These are phyloP conservation scores for Andrena fulva DNA, from an alignment of 2,888 invertebrate genomes.

Conservation along the genomic window DNA sequence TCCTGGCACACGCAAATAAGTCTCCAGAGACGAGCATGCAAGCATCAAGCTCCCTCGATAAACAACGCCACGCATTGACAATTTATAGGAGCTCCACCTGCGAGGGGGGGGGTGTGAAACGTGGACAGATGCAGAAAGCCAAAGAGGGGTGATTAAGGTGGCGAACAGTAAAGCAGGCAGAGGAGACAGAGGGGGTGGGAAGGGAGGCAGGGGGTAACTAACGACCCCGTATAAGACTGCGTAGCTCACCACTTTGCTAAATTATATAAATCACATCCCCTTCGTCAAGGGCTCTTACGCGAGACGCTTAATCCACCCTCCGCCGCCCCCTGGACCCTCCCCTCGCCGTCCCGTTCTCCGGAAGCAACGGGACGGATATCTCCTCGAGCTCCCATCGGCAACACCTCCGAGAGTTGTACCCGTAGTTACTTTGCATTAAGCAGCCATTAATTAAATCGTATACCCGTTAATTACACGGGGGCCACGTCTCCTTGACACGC, in stretches of 20 bases:
- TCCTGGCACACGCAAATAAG: no score
- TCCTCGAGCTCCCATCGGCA: slow-evolving; percentile 54
- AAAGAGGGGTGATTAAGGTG: slow-evolving; percentile 61
- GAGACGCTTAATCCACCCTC: slow-evolving; percentile 75
- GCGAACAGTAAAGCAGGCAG: slow-evolving; percentile 14
- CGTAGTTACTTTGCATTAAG: slow-evolving; percentile 80
- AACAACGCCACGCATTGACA: not conserved
- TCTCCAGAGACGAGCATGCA: no score
- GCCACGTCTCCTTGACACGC: slow-evolving; percentile 64
- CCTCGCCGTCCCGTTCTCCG: slow-evolving; percentile 24
- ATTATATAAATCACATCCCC: slow-evolving; percentile 83
- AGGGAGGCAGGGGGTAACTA: slow-evolving; percentile 70
- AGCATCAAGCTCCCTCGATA: not conserved
- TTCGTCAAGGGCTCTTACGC: slow-evolving; percentile 79
- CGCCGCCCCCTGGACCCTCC: slow-evolving; percentile 18
- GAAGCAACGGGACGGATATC: slow-evolving; percentile 24
- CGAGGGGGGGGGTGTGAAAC: slow-evolving; percentile 36
- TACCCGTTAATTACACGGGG: slow-evolving; percentile 75
- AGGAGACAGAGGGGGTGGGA: slow-evolving; percentile 29
- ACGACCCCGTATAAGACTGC: slow-evolving; percentile 76
- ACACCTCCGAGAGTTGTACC: slow-evolving; percentile 69
- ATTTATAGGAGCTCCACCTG: not conserved
- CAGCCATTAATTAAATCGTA: slow-evolving; percentile 79
- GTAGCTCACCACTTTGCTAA: slow-evolving; percentile 82
- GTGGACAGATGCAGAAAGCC: slow-evolving; percentile 67